Evolutionary conservation across 2,113 vertebrate genomes (phyloP), one percentile per base, ranked within the genome.

Genomic region (Dicerorhinus sumatrensis): DNA sequence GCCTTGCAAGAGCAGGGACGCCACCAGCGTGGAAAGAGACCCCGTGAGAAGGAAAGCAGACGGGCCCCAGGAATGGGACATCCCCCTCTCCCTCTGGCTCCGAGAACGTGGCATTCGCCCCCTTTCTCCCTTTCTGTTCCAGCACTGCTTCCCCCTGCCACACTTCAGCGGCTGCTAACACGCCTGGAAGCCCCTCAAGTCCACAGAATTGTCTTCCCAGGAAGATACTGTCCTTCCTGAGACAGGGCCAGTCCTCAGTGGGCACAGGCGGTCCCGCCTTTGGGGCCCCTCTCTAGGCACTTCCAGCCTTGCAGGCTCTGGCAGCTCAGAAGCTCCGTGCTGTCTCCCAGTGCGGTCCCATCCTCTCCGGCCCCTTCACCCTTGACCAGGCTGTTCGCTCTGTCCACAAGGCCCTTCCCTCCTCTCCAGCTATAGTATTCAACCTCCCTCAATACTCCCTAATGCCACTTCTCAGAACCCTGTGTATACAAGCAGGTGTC

Each of bases 31-130:
- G 23, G 46, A n/a, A 21, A 10, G 33, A 70, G 31, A 46, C n/a
- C 20, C 0, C 58, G n/a, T 0, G 9, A 2, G 5, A 23, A 62
- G 82, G 69, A 51, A 36, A 65, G 12, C 5, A 0, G 14, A 31
- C 10, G 42, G 77, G 89, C 36, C 54, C 63, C 39, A 23, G 3
- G 21, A 0, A 31, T 14, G 6, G 8, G 62, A n/a, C 2, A 2
- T 7, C 63, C 48, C 6, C 1, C 54, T 63, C n/a, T 6, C 2
- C 14, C 14, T 27, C 3, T 31, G 65, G 39, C 63, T 56, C 79
- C 0, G 3, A 46, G 62, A 42, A 23, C 0, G 25, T 16, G 39
- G 85, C 2, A 0, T 27, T 14, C 23, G 51, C 31, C 58, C 39
- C 17, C 31, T 46, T 46, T 8, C 27, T 51, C n/a, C 2, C 54